phyloP scores from a whole-genome alignment of 2,888 invertebrate species.

The Calameuta pallipes region DNA sequence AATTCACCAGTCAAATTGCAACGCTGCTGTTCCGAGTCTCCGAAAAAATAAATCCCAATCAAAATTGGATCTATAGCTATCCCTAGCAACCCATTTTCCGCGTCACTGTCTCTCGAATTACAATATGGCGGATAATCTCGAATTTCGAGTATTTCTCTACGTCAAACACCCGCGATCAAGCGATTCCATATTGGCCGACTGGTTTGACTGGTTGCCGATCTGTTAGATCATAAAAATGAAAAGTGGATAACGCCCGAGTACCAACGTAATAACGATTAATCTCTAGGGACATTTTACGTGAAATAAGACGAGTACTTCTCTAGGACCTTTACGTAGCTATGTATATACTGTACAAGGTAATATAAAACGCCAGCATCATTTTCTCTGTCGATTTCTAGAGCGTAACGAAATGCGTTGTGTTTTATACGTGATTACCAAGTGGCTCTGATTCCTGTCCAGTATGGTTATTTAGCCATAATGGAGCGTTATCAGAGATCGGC shows the following conservation, averaged over 20 bases:
- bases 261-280: background rate
- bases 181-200: background rate
- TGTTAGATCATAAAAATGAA: background rate
- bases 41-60: too few species aligned
- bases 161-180: background rate
- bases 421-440: slow-evolving; percentile 35
- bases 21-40: too few species aligned
- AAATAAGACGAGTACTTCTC: background rate
- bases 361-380: slow-evolving; percentile 27
- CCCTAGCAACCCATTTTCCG: background rate
- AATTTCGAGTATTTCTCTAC: background rate
- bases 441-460: background rate
- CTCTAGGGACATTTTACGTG: background rate
- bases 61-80: fast-evolving
- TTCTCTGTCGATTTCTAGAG: slow-evolving; percentile 62
- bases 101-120: background rate
- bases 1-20: background rate
- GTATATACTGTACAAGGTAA: background rate
- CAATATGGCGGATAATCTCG: background rate
- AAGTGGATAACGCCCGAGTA: background rate
- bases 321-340: background rate
- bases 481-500: slow-evolving; percentile 40
- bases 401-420: slow-evolving; percentile 55
- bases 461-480: slow-evolving; percentile 46
- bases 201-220: background rate